Evolutionary conservation across 2,888 invertebrate genomes (phyloP), one percentile per base, ranked within the genome.

Genomic region (Myopa tessellatipennis): DNA sequence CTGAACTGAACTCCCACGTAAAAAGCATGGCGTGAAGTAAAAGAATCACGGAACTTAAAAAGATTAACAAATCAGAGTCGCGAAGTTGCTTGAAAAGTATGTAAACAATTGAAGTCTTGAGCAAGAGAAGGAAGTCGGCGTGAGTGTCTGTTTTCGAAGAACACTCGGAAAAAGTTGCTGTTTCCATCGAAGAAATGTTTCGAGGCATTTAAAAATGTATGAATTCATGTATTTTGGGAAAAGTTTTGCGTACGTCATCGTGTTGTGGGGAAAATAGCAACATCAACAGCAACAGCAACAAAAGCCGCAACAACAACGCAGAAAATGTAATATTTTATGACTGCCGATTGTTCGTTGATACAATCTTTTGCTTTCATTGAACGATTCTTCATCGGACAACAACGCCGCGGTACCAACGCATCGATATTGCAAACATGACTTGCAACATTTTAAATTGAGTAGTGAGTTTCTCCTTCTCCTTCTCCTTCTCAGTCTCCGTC

Each of bases 391-490:
- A 26, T 26, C 26, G 26, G 26, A 26, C 26, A 26, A 26, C 26
- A 26, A 26, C 26, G 26, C 26, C 26, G 1, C 45, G 45, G 45
- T 4, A 45, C 45, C 45, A 3, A 10, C 7, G 45, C 6, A 45
- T 45, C 7, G 55, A 55, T 55, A 55, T 55, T 55, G 55, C 55
- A 69, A 5, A 18, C 69, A 69, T 69, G 69, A 69, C 50, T 69
- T 45, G 69, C 69, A 52, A 50, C 12, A 69, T 69, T 68, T 68
- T 68, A 68, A 68, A 68, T 68, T 68, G 50, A 26, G 26, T 26
- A 26, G 26, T 26, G 26, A 26, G 26, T 26, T 26, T 26, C 26
- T 2, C 26, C 26, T 26, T 26, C 26, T 26, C 26, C 1, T 1
- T 26, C 26, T 26, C 26, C 26, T 2, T 26, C 26, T 26, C 18